A percentile compares a stretch with the other conserved stretches of the same genome.
These are phyloP conservation scores for Luehdorfia chinensis DNA, from an alignment of 1,140 invertebrate species.

Conservation along the genomic window DNA sequence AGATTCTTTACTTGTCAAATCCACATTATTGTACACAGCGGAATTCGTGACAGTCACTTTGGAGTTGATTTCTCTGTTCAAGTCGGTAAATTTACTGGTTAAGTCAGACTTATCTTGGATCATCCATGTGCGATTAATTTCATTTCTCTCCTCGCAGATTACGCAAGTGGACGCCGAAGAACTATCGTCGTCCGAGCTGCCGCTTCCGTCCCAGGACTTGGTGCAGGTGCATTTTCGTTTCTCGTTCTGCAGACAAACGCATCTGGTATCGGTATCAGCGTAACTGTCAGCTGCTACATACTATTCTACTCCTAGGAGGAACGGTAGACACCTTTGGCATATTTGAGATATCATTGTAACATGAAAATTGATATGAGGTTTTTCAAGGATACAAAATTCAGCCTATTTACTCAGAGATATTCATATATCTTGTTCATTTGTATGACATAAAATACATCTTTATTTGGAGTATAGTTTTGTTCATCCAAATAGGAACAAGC, in stretches of 20 bases:
- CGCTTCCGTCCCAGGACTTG: conserved; percentile 34
- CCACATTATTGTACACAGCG: too few relatives aligned
- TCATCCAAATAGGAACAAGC: too few relatives aligned
- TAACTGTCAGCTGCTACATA: not conserved
- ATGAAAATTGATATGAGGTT: too few relatives aligned
- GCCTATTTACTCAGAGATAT: too few relatives aligned
- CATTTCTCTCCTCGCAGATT: conserved; percentile 37
- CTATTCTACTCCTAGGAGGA: not conserved
- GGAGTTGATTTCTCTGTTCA: too few relatives aligned
- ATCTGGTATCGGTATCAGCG: not conserved
- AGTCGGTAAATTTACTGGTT: conserved; percentile 24
- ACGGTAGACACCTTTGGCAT: not conserved
- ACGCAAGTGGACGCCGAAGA: conserved; percentile 59
- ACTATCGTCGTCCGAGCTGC: conserved; percentile 33
- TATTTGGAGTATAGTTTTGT: too few relatives aligned
- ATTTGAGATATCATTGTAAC: not conserved
- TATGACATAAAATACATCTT: too few relatives aligned
- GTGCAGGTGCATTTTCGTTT: conserved; percentile 39
- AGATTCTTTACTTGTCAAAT: conserved; percentile 22
- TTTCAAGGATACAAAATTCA: too few relatives aligned
- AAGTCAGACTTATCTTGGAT: conserved; percentile 44
- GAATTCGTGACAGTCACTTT: not conserved
- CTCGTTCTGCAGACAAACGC: conserved; percentile 19
- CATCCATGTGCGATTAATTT: conserved; percentile 6
- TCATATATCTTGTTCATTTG: too few relatives aligned